These are phyloP conservation scores for Triops cancriformis DNA, from an alignment of 1,140 invertebrate species.

Conservation along the genomic window DNA sequence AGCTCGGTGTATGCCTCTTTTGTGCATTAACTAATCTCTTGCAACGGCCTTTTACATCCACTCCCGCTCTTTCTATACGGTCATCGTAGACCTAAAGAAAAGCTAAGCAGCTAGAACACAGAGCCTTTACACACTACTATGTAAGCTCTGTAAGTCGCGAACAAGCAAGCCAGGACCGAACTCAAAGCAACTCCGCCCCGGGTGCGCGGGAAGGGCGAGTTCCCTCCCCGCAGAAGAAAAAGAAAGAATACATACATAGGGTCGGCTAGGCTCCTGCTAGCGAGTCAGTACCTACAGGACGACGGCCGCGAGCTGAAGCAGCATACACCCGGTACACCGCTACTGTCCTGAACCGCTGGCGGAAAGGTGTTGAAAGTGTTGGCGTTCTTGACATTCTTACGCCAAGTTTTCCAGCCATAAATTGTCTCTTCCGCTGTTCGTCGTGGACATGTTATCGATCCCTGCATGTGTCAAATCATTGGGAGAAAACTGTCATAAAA, in stretches of 20 bases:
- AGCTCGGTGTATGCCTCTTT: too few species aligned
- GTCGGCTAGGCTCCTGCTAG: background rate
- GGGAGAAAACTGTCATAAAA: too few species aligned
- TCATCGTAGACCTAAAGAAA: background rate
- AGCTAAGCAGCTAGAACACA: background rate
- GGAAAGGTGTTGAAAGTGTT: constrained; percentile 2
- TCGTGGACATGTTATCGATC: background rate
- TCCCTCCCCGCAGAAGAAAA: background rate
- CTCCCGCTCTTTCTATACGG: background rate
- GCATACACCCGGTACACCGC: background rate
- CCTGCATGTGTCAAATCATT: background rate
- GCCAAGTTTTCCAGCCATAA: background rate
- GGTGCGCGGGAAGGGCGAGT: background rate
- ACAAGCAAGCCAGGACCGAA: constrained; percentile 1
- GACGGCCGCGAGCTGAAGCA: background rate
- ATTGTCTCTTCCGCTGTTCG: background rate
- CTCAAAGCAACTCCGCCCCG: background rate
- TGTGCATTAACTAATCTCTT: too few species aligned
- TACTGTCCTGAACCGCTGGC: background rate
- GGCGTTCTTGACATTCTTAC: background rate
- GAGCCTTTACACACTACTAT: background rate
- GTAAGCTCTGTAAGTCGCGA: background rate
- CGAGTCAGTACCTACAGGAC: background rate
- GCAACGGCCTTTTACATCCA: background rate
- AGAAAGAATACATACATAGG: background rate